phyloP scores from a whole-genome alignment of 2,113 vertebrate genomes.

The Tachysurus vachellii region DNA sequence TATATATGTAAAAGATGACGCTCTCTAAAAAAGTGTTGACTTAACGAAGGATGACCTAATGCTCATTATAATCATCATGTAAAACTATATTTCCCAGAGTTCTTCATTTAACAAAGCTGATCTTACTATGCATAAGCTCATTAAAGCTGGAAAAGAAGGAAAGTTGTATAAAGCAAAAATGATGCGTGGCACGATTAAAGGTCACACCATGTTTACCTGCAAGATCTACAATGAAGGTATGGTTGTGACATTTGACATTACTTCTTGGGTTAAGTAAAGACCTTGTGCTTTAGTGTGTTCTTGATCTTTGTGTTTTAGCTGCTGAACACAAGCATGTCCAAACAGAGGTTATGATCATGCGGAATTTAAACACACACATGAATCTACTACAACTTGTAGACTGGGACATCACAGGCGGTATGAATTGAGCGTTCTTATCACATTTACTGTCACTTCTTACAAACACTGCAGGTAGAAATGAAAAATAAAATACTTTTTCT shows the following conservation, averaged over 20 bases:
- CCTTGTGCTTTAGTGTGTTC: neutral
- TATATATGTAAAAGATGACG: neutral
- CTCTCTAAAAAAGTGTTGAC: neutral
- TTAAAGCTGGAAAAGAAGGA: slow-evolving; percentile 54
- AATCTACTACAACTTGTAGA: slow-evolving; percentile 41
- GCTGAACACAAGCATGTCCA: slow-evolving; percentile 26
- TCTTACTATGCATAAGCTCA: slow-evolving; percentile 49
- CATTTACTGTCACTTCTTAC: neutral
- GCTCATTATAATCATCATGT: neutral
- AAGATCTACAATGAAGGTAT: slow-evolving; percentile 52
- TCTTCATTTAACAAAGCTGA: slow-evolving; percentile 49
- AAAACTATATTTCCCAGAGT: slow-evolving; percentile 32
- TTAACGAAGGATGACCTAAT: neutral
- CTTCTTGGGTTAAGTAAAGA: neutral
- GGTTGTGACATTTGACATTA: neutral
- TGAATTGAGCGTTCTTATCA: neutral
- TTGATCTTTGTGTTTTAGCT: neutral
- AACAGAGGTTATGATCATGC: slow-evolving; percentile 48
- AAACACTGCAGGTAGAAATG: neutral
- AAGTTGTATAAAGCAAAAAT: slow-evolving; percentile 55
- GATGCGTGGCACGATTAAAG: slow-evolving; percentile 51
- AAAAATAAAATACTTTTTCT: neutral
- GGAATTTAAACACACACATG: slow-evolving; percentile 44
- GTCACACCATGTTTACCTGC: slow-evolving; percentile 53
- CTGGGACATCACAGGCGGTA: slow-evolving; percentile 23